Base-by-base conservation (phyloP, 2,113 vertebrate genomes). In the Tylochromis polylepis region DNA sequence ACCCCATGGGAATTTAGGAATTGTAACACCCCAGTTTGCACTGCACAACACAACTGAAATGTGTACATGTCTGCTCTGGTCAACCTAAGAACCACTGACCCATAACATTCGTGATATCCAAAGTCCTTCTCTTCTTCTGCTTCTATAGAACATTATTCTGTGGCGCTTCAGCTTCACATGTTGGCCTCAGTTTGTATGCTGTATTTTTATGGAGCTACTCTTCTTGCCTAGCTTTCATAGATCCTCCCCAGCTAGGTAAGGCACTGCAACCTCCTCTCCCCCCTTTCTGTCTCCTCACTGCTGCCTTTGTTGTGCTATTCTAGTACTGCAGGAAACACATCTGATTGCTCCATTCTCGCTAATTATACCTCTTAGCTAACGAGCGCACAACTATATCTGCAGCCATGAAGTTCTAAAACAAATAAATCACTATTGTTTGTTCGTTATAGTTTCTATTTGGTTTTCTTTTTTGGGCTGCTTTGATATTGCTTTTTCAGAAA, bases 401-500 rank as follows among this genome's bases (percentile, higher is more conserved):
- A 85, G 81, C 78, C 55, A 4, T 85, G n/a, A 77, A 15, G 6
- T 65, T 51, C 67, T 5, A 2, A 2, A 75, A 70, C 16, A 38
- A 24, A 83, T 41, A 6, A 70, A 77, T 83, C 4, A 3, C 11
- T 38, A 8, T n/a, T 41, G 60, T 67, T 67, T 8, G 11, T 67
- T 41, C 22, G 14, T 41, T 12, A n/a, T 41, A 38, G n/a, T 22
- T 67, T 41, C 11, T 67, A 14, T 67, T 67, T 8, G 9, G 22
- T 67, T 14, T 22, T n/a, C 34, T 41, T 31, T 70, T 62, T 78
- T 80, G 78, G 79, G 75, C 83, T 85, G 84, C 38, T 83, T 92
- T 77, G 56, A 72, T 92, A 87, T 90, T 92, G 91, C 57, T 62
- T 88, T 87, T 86, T 62, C 58, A 79, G 46, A 62, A 75, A 87